Base-by-base conservation (phyloP, 2,888 invertebrate species). In the Crocallis elinguaria region DNA sequence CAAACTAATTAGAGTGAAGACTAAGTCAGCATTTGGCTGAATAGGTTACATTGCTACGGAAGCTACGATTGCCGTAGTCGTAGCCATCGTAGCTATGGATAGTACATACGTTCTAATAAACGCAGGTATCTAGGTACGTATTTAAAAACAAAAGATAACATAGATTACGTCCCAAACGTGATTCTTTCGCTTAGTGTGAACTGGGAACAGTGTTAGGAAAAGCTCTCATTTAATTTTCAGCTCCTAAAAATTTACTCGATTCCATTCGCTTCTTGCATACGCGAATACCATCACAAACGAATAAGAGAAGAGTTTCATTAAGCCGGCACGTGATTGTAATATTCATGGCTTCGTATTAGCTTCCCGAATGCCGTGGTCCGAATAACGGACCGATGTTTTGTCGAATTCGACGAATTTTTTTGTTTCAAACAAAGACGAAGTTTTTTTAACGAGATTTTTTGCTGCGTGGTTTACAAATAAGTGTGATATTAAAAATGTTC, bases 241-340 rank as follows among this genome's bases (percentile, higher is more conserved):
- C n/a, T n/a, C n/a, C n/a, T n/a, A n/a, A n/a, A n/a, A n/a, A n/a
- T n/a, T n/a, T n/a, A n/a, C n/a, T n/a, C n/a, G n/a, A n/a, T n/a
- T n/a, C n/a, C n/a, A n/a, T n/a, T n/a, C n/a, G n/a, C n/a, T n/a
- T n/a, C n/a, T n/a, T n/a, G n/a, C n/a, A n/a, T n/a, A n/a, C n/a
- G n/a, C n/a, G n/a, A n/a, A n/a, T n/a, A n/a, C n/a, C n/a, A n/a
- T n/a, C n/a, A n/a, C n/a, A 52, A 57, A 50, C 44, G 60, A 60
- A 57, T 46, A 43, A 32, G 53, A 54, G 57, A 57, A 58, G 67
- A 70, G 65, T 71, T 70, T 70, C 67, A 71, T 74, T 74, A 71
- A 61, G 57, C 39, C 25, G 32, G 62, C 42, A 66, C 76, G 75
- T 76, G 76, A 58, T 54, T 52, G 51, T 48, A 62, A 62, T 64